Conservation (phyloP, 2,113 vertebrate genomes). For the Electrona antarctica region DNA sequence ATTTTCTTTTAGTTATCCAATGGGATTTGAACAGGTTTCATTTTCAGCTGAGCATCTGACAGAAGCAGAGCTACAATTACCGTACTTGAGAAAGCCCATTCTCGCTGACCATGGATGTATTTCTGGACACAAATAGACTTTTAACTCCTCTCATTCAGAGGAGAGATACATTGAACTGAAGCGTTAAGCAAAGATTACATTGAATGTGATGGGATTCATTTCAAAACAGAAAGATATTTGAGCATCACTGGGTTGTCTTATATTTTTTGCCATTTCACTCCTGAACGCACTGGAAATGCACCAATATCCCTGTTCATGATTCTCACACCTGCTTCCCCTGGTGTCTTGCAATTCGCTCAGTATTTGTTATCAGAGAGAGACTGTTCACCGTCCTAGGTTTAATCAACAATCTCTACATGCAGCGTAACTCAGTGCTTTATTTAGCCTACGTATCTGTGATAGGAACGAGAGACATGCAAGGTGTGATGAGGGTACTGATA, state of each 20-base stretch:
- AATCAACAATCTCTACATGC: background rate
- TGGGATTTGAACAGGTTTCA: conserved; percentile 3
- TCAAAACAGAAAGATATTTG: conserved; percentile 17
- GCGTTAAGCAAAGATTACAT: conserved; percentile 54
- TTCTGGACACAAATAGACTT: conserved; percentile 47
- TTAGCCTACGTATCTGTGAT: background rate
- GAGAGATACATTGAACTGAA: conserved; percentile 44
- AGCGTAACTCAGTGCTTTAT: background rate
- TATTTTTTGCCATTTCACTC: conserved; percentile 32
- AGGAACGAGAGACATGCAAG: background rate
- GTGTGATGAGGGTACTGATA: background rate
- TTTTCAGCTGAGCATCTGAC: too few species aligned
- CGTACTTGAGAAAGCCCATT: conserved; percentile 10
- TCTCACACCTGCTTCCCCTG: background rate
- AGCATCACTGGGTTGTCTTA: background rate
- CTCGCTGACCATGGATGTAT: conserved; percentile 24
- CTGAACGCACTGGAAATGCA: background rate
- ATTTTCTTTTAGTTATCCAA: background rate
- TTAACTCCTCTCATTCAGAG: conserved; percentile 32
- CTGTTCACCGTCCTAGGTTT: background rate
- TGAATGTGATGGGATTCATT: conserved; percentile 30
- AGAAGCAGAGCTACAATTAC: background rate
- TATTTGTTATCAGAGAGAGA: background rate
- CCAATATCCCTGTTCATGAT: conserved; percentile 1
- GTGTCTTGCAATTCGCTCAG: background rate